phyloP scores from a whole-genome alignment of 2,113 vertebrate genomes.

The cattle (Bos taurus) region DNA sequence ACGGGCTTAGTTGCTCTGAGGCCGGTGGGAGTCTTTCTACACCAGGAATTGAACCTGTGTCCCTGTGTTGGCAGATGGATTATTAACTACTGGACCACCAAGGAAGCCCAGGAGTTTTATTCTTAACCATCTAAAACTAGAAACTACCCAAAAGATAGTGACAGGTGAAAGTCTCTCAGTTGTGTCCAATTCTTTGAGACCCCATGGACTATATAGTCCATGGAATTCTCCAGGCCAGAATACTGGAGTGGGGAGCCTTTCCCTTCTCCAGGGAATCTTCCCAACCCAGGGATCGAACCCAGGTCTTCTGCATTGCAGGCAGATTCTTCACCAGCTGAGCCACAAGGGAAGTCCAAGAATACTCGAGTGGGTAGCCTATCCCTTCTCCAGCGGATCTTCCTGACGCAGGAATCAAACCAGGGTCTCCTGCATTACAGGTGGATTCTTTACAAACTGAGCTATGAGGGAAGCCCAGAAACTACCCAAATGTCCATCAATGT shows the following conservation, averaged over 20 bases:
- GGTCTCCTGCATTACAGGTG: neutral
- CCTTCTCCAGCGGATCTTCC: neutral
- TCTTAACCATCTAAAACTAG: neutral
- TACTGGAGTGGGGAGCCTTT: neutral
- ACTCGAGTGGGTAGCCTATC: neutral
- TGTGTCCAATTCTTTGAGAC: neutral
- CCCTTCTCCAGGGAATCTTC: neutral
- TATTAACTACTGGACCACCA: neutral
- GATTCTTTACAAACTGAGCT: neutral
- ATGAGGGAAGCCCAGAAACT: neutral
- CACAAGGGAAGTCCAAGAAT: neutral
- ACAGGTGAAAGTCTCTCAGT: neutral
- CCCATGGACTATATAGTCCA: neutral
- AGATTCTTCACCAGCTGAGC: neutral
- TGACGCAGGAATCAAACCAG: rapidly evolving
- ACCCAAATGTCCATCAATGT: neutral
- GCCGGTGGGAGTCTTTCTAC: neutral
- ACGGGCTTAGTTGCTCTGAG: neutral
- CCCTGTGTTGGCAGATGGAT: neutral
- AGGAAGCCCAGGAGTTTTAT: neutral
- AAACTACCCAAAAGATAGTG: neutral
- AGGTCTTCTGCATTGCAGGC: neutral
- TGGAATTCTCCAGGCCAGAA: neutral
- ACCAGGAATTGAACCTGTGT: neutral
- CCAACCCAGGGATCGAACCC: neutral